Evolutionary conservation across 2,113 vertebrate genomes (phyloP).

Genomic region (Tor tambroides): DNA sequence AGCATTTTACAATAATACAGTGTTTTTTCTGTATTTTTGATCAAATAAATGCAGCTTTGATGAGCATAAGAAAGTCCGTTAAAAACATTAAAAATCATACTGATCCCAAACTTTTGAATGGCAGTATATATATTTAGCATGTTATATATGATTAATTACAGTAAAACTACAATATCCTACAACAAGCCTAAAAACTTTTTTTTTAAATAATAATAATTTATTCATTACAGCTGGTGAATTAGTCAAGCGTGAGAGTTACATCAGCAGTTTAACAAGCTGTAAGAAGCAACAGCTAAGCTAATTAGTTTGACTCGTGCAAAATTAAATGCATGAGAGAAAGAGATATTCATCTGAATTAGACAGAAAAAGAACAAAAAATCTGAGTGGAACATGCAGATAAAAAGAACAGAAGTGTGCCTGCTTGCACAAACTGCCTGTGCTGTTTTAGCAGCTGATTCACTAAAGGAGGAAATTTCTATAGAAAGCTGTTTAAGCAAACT

Average conservation of each 20-base stretch:
- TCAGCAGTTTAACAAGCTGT: not conserved
- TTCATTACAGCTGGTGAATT: not conserved
- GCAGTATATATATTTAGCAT: no score
- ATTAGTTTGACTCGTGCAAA: not conserved
- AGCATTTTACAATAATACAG: no score
- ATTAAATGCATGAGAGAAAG: not conserved
- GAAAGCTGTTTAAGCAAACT: not conserved
- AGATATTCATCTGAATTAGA: not conserved
- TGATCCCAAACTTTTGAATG: no score
- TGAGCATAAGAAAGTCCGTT: no score
- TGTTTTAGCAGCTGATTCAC: not conserved
- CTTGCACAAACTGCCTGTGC: not conserved
- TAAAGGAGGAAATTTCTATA: not conserved
- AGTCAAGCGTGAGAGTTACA: not conserved
- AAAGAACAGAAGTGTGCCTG: constrained; percentile 13
- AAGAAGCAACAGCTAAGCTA: constrained; percentile 2
- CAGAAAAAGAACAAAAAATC: not conserved
- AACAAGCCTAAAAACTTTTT: not conserved
- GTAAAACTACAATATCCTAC: not conserved
- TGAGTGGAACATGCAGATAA: not conserved
- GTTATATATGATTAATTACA: no score
- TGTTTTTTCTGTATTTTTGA: no score
- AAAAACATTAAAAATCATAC: no score
- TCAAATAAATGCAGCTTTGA: no score
- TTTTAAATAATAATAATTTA: not conserved